Percentiles rank a stretch among this genome's conserved stretches.
Conservation (phyloP, 1,140 invertebrate species). For the Meteorus sp. region DNA sequence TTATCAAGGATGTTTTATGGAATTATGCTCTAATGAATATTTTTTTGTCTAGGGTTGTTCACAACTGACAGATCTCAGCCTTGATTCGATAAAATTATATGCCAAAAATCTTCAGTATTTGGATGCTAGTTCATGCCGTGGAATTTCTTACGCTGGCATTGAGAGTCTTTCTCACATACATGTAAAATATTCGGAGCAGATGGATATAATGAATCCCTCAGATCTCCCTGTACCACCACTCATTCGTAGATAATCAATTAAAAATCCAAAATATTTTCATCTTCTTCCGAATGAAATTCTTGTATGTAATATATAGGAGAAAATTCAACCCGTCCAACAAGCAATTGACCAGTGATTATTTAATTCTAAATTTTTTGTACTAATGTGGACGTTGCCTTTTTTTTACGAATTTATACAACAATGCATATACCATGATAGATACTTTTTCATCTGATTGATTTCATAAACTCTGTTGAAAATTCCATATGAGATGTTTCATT, state of each 20-base stretch:
- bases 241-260: slow-evolving; percentile 31
- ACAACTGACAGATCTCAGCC: slow-evolving; percentile 65
- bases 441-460: no score
- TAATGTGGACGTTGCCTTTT: no score
- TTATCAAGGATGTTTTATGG: neutral
- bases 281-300: no score
- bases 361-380: no score
- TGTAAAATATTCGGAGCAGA: slow-evolving; percentile 30
- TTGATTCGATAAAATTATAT: slow-evolving; percentile 62
- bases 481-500: no score
- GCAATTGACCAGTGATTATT: no score
- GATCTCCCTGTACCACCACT: slow-evolving; percentile 26
- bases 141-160: slow-evolving; percentile 54
- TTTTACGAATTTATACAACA: no score
- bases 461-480: no score
- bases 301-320: no score
- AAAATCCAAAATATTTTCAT: no score
- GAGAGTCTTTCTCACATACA: slow-evolving; percentile 35
- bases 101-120: slow-evolving; percentile 63
- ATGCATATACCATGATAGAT: no score
- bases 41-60: slow-evolving; percentile 64
- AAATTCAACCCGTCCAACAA: no score
- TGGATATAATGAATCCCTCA: slow-evolving; percentile 10
- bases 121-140: slow-evolving; percentile 64
- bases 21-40: neutral